Evolutionary conservation across 2,113 vertebrate species (phyloP).

Genomic region (Mus musculus): GRCm39 chr7:65079501-65080000

Average conservation of each 20-base stretch:
- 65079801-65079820: not conserved
- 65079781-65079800: not conserved
- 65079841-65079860: not conserved
- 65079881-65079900: not conserved
- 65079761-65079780: not conserved
- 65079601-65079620: not conserved
- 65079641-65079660: too few species aligned
- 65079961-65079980: not conserved
- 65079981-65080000: not conserved
- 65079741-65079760: not conserved
- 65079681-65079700: not conserved
- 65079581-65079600: not conserved
- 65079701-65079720: not conserved
- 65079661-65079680: not conserved
- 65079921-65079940: not conserved
- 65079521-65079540: not conserved
- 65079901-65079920: not conserved
- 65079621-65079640: too few species aligned
- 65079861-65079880: not conserved
- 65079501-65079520: slow-evolving; percentile 38
- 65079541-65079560: slow-evolving; percentile 38
- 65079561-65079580: not conserved
- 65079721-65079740: not conserved
- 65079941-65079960: not conserved
- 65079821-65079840: not conserved